phyloP scores from a whole-genome alignment of 2,888 invertebrate species.

The Leucophenga maculata region DNA sequence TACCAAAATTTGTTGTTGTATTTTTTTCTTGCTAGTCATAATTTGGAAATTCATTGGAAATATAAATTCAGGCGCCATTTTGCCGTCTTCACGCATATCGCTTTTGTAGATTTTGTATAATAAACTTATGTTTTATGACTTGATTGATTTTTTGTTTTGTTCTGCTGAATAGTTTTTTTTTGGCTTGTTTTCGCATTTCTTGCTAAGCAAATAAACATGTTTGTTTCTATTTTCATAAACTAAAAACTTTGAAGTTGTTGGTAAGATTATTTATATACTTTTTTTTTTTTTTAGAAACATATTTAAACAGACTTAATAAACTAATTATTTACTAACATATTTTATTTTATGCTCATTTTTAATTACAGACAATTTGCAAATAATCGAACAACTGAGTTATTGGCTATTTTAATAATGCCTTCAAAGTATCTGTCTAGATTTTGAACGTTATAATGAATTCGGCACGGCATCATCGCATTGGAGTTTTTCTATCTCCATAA shows the following conservation, averaged over 20 bases:
- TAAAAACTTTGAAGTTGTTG: not conserved
- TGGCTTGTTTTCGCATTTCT: not conserved
- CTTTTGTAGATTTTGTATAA: not conserved
- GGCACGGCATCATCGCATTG: conserved; percentile 72
- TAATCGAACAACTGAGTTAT: not conserved
- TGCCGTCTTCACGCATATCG: not conserved
- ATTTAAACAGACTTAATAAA: not conserved
- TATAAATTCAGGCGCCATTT: conserved; percentile 14
- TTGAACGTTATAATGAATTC: conserved; percentile 70
- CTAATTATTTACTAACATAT: too few relatives aligned
- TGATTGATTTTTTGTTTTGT: conserved; percentile 1
- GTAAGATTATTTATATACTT: conserved; percentile 6
- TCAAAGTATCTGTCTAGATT: conserved; percentile 66
- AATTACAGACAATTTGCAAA: conserved; percentile 35
- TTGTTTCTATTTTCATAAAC: not conserved
- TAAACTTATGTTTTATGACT: conserved; percentile 4
- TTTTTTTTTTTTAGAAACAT: not conserved
- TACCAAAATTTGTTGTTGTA: not conserved
- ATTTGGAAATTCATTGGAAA: not conserved
- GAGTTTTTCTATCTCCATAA: conserved; percentile 73
- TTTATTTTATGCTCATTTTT: conserved; percentile 30
- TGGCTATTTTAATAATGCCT: conserved; percentile 52
- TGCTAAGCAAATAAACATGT: not conserved
- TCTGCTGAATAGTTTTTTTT: not conserved
- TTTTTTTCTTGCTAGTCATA: not conserved